Conservation (phyloP, 2,113 vertebrate species). For the Herpetotheres cachinnans region DNA sequence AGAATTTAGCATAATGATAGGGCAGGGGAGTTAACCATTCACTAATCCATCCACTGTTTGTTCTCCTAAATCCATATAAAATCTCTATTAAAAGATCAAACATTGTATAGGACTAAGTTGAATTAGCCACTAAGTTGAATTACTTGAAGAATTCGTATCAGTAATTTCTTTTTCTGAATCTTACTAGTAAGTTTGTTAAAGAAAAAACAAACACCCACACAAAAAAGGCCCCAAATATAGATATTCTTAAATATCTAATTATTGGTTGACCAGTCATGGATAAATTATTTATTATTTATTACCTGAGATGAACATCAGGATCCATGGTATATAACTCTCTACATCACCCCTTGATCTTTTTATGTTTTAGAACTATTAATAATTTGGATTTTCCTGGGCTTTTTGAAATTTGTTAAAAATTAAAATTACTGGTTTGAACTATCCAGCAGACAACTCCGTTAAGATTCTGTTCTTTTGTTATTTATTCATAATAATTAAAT, state of each 20-base stretch:
- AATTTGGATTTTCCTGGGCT: neutral
- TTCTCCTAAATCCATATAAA: neutral
- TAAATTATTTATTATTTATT: neutral
- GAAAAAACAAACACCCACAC: accelerated
- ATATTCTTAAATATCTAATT: neutral
- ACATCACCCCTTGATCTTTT: neutral
- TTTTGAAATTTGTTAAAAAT: neutral
- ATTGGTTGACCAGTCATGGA: neutral
- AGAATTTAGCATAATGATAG: neutral
- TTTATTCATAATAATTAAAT: neutral
- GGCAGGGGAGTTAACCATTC: neutral
- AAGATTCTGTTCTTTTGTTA: neutral
- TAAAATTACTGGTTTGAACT: neutral
- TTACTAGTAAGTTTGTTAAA: neutral
- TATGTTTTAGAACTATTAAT: neutral
- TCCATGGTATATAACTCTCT: neutral
- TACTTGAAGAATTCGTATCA: neutral
- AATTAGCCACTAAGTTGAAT: neutral
- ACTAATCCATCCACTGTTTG: neutral
- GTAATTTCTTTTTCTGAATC: neutral
- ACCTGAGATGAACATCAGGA: neutral
- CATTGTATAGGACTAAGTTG: neutral
- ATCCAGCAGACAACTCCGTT: neutral
- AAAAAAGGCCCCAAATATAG: neutral
- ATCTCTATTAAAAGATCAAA: neutral